Base-by-base conservation (phyloP, 2,797 vertebrate species). In the Selene dorsalis region DNA sequence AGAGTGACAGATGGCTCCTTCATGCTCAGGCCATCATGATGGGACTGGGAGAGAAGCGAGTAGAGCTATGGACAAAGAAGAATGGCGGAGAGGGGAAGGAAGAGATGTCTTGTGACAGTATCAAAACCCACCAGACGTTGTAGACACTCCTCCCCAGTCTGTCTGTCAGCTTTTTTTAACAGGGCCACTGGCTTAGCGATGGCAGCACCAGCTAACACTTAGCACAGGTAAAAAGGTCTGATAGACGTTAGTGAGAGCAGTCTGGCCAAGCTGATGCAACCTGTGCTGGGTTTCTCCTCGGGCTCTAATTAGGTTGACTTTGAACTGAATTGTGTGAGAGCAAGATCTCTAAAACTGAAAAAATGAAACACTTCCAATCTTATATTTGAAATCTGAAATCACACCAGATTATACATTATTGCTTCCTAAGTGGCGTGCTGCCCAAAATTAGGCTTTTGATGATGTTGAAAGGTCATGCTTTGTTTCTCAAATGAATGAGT, bases 21-120 rank as follows among this genome's bases (percentile, higher is more conserved):
- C 90, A 88, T 87, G 89, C 91, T 96, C 95, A 94, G 95, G 96
- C 96, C 94, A 96, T 95, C 94, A 92, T 92, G 84, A 92, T 89
- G 91, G 87, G 90, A 82, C 86, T 55, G 57, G 80, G 69, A 89
- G 90, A 74, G 74, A 14, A 75, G 57, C 43, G 70, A 77, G 86
- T 32, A 55, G 58, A 79, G 80, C 82, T 13, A 55, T 72, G 90
- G 90, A 89, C 79, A 80, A 50, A 78, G 89, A 87, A 82, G 84
- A 86, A 90, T 84, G 84, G 84, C 2, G 52, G 75, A 79, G 79
- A 77, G 73, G 72, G 74, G 82, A 79, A 82, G 69, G 87, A 86
- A 83, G 82, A 84, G 79, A 88, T 90, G 88, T 88, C 80, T 90
- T 87, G 84, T 92, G 91, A 93, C 92, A 91, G 87, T 91, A 90